Conservation (phyloP, 2,888 invertebrate genomes). For the Danaus chrysippus region DNA sequence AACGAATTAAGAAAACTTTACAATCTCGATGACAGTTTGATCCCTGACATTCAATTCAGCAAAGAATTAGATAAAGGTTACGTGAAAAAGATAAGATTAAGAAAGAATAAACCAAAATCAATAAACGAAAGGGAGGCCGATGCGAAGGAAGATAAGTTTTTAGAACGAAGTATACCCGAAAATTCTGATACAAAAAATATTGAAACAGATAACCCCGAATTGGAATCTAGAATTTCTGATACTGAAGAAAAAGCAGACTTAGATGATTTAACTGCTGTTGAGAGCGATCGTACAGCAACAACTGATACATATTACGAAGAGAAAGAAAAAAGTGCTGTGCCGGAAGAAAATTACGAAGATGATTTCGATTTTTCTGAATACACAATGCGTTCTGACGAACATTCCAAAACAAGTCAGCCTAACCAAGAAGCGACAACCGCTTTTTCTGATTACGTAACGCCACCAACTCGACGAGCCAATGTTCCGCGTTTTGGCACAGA, state of each 20-base stretch:
- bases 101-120: not conserved
- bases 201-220: not conserved
- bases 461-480: not conserved
- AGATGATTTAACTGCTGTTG: not conserved
- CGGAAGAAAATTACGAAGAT: not conserved
- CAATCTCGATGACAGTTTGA: not conserved
- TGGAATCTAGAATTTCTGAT: not conserved
- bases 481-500: no score
- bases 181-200: not conserved
- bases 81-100: not conserved
- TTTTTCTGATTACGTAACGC: not conserved
- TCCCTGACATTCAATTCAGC: not conserved
- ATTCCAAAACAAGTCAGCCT: not conserved
- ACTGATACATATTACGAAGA: not conserved
- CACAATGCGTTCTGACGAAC: not conserved
- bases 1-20: slow-evolving; percentile 13
- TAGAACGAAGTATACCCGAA: no score
- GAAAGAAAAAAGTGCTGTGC: not conserved
- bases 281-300: not conserved
- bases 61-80: not conserved
- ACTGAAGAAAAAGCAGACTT: not conserved
- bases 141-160: no score
- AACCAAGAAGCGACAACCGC: not conserved
- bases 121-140: no score
- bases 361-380: not conserved